These are phyloP conservation scores for Gymnocephalus cernua DNA, from an alignment of 2,113 vertebrate genomes.

Conservation along the genomic window DNA sequence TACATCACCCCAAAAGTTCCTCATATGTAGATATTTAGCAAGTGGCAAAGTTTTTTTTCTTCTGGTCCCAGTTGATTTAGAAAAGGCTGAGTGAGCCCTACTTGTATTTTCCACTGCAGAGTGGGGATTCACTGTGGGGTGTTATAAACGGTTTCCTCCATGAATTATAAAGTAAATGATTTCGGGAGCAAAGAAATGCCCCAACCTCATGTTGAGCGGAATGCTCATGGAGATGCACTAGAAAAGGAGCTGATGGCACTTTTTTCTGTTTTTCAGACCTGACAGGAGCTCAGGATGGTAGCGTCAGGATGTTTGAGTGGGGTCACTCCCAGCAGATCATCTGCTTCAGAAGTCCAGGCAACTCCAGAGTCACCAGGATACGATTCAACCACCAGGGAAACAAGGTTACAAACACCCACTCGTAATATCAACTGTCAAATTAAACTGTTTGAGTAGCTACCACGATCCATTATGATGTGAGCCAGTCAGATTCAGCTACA, in stretches of 20 bases:
- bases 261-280: slow-evolving; percentile 84
- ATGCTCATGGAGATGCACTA: not conserved
- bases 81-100: slow-evolving; percentile 22
- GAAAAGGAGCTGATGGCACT: not conserved
- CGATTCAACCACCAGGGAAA: slow-evolving; percentile 98
- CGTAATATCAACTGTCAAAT: not conserved
- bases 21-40: slow-evolving; percentile 16
- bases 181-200: slow-evolving; percentile 22
- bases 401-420: slow-evolving; percentile 84
- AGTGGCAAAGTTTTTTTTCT: slow-evolving; percentile 2
- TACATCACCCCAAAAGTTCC: slow-evolving; percentile 36
- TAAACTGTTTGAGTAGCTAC: not conserved
- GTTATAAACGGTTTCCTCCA: slow-evolving; percentile 23
- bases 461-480: slow-evolving; percentile 7
- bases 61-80: slow-evolving; percentile 25
- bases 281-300: slow-evolving; percentile 97
- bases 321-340: slow-evolving; percentile 97
- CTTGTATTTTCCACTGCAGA: slow-evolving; percentile 29
- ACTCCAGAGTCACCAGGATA: slow-evolving; percentile 94
- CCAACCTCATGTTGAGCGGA: slow-evolving; percentile 32
- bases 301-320: slow-evolving; percentile 99
- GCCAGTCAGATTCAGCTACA: slow-evolving; percentile 33
- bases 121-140: slow-evolving; percentile 21
- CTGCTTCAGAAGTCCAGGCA: slow-evolving; percentile 95
- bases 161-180: slow-evolving; percentile 33